phyloP scores from a whole-genome alignment of 1,140 invertebrate genomes.

The Caerostris extrusa region DNA sequence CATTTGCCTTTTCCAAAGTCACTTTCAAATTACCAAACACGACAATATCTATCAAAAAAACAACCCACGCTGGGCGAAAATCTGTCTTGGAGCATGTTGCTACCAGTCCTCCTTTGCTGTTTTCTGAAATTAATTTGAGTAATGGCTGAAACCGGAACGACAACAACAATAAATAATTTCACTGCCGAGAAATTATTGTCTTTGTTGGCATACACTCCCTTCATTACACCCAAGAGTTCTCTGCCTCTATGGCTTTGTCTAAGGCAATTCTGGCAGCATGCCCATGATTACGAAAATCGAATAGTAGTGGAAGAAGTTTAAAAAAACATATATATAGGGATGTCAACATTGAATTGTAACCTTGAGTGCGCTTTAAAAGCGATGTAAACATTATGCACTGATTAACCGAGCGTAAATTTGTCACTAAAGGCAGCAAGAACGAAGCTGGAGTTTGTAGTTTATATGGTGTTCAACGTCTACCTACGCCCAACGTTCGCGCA shows the following conservation, averaged over 20 bases:
- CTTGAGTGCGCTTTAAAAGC: conserved; percentile 34
- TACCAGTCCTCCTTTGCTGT: conserved; percentile 35
- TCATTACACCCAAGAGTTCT: not conserved
- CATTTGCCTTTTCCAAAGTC: not conserved
- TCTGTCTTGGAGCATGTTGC: not conserved
- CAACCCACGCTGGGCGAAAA: conserved; percentile 38
- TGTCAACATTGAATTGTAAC: conserved; percentile 54
- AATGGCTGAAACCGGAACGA: not conserved
- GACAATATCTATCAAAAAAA: not conserved
- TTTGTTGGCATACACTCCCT: not conserved
- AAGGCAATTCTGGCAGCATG: not conserved
- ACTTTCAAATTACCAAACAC: conserved; percentile 1
- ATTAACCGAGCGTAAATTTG: conserved; percentile 26
- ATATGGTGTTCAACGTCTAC: conserved; percentile 19
- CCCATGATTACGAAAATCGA: not conserved
- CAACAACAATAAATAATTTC: not conserved
- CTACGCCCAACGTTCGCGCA: not conserved
- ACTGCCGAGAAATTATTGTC: not conserved
- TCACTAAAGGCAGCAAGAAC: not conserved
- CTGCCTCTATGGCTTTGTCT: not conserved
- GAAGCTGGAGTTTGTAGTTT: not conserved
- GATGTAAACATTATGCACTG: conserved; percentile 58
- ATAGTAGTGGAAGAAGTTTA: not conserved
- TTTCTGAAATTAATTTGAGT: conserved; percentile 38
- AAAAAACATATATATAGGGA: not conserved